Evolutionary conservation across 2,888 invertebrate genomes (phyloP).

Genomic region (Pristionchus arcanus): DNA sequence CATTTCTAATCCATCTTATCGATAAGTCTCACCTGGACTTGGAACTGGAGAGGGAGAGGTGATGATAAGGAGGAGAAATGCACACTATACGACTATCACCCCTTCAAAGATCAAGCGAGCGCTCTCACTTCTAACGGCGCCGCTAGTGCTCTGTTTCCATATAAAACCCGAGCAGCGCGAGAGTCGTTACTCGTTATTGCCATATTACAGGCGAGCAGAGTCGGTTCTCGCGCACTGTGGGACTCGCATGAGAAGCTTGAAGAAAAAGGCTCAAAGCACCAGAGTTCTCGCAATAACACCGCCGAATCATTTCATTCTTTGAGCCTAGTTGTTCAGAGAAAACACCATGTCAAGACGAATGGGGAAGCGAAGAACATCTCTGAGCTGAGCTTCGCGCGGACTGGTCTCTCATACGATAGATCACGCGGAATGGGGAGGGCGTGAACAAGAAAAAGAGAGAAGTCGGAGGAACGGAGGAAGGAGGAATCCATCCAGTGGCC

Average conservation of each 20-base stretch:
- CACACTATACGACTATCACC: not conserved
- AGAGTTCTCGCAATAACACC: no score
- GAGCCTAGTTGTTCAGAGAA: no score
- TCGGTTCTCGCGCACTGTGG: no score
- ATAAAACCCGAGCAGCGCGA: not conserved
- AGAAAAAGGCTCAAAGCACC: no score
- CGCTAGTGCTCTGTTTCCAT: not conserved
- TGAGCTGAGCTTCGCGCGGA: no score
- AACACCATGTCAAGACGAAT: not conserved
- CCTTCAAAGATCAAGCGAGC: not conserved
- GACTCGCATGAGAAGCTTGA: no score
- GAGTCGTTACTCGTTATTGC: not conserved
- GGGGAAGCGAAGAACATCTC: not conserved
- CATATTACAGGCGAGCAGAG: no score
- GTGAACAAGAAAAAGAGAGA: not conserved
- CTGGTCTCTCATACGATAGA: not conserved
- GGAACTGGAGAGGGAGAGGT: not conserved
- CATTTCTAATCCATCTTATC: not conserved
- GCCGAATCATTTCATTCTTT: no score
- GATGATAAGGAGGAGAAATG: not conserved
- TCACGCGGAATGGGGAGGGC: not conserved
- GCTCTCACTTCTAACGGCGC: not conserved
- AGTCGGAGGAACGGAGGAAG: not conserved
- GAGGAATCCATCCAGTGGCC: not conserved
- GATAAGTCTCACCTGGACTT: slow-evolving; percentile 16